A percentile compares a stretch with the other conserved stretches of the same genome.
Evolutionary conservation across 23 tunicate genomes (phyloP).

Genomic region (Diplosoma virens): DNA sequence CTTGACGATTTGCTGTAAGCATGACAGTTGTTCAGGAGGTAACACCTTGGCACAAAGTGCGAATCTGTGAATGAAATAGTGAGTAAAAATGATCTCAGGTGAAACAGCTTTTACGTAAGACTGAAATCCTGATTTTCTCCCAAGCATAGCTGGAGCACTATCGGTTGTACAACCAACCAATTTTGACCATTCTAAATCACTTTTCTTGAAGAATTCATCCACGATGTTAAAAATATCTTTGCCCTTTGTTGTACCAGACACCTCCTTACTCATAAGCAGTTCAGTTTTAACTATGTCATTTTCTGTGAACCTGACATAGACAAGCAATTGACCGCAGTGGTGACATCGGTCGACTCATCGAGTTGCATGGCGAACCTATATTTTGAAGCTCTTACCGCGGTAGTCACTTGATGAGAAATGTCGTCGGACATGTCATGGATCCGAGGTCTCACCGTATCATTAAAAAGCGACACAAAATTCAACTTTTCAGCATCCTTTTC

Average conservation of each 20-base stretch:
- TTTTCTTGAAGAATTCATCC: slow-evolving; percentile 35
- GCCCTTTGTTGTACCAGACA: slow-evolving; percentile 14
- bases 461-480: slow-evolving; percentile 49
- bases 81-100: slow-evolving; percentile 40
- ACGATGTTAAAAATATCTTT: slow-evolving; percentile 11
- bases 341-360: slow-evolving; percentile 57
- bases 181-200: slow-evolving; percentile 47
- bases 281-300: slow-evolving; percentile 48
- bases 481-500: slow-evolving; percentile 36
- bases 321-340: slow-evolving; percentile 57
- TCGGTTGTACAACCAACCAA: slow-evolving; percentile 60
- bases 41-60: slow-evolving; percentile 70
- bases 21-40: slow-evolving; percentile 35
- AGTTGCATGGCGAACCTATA: slow-evolving; percentile 58
- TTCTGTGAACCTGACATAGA: slow-evolving; percentile 51
- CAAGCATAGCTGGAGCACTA: slow-evolving; percentile 49
- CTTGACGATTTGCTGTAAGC: slow-evolving; percentile 47
- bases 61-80: slow-evolving; percentile 61
- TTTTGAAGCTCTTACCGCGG: slow-evolving; percentile 56
- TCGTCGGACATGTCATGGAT: slow-evolving; percentile 38
- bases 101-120: slow-evolving; percentile 47
- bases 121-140: slow-evolving; percentile 44
- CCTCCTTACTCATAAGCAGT: slow-evolving; percentile 49
- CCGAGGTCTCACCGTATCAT: slow-evolving; percentile 54
- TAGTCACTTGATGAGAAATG: slow-evolving; percentile 59